Base-by-base conservation (phyloP, 1,140 invertebrate genomes). In the Aphelinus atriplicis region DNA sequence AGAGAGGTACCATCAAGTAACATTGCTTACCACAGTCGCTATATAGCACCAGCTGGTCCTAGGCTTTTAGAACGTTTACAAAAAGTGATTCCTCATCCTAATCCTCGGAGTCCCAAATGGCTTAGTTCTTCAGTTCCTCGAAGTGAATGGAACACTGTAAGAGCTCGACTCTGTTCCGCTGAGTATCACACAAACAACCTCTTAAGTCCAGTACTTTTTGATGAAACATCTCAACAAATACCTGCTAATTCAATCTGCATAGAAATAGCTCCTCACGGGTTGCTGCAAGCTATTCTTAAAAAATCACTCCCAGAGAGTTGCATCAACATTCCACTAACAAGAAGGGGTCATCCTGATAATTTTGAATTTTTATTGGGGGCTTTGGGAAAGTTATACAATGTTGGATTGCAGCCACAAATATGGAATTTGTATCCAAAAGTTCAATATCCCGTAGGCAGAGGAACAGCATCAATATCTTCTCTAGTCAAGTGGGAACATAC, bases 131-230 rank as follows among this genome's bases (percentile, higher is more conserved):
- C 95, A 2, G 91, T 95, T 60, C 91, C 92, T 0, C 92, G 95
- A 84, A 71, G 81, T 0, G 78, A 90, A n/a, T 96, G 95, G 95
- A 89, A 91, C 45, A 87, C 90, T 9, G 84, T 91, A 0, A 86
- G 91, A 51, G 91, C 92, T 1, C 89, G 91, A 74, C 81, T 90
- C 26, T 95, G 92, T 2, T 96, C 95, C 0, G 92, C 95, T 7
- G 94, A 95, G 79, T 98, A 98, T 83, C 94, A 96, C 81, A 95
- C 95, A 2, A 96, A 97, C 84, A 97, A 97, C 84, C 86, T 97
- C n/a, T 86, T 95, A 64, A 91, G 56, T 78, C 92, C 94, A 57
- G 95, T 96, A 1, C 86, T 95, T 3, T 96, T 97, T 81, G 92
- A 95, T 81, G 94, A 96, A 84, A 92, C 92, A 3, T 87, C 94